A percentile compares a stretch with the other conserved stretches of the same genome.
Evolutionary conservation across 2,113 vertebrate species (phyloP).

Genomic region (Neolamprologus fasciatus): DNA sequence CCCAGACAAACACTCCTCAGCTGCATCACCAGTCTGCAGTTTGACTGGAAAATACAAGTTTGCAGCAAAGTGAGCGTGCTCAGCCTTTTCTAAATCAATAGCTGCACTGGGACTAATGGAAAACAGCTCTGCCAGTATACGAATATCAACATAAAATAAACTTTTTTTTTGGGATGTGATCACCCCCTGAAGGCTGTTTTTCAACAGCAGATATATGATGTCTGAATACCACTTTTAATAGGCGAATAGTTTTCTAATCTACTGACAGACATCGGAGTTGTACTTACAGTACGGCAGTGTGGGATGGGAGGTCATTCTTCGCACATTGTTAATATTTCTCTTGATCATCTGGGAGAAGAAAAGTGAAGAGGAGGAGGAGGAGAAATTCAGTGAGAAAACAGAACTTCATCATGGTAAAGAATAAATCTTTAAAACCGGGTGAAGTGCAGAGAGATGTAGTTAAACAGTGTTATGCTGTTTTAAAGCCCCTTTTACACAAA

Average conservation of each 20-base stretch:
- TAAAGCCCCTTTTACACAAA: not conserved
- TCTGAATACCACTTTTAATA: not conserved
- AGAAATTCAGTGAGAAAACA: not conserved
- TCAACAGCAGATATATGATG: not conserved
- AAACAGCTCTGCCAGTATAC: not conserved
- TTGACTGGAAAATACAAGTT: not conserved
- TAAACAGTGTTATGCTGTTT: not conserved
- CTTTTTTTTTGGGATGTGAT: not conserved
- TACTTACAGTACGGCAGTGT: constrained; percentile 96
- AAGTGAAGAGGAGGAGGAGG: not conserved
- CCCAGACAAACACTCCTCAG: not conserved
- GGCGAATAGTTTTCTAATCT: not conserved
- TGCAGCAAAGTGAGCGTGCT: not conserved
- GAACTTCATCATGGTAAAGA: not conserved
- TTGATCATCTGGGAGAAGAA: constrained; percentile 85
- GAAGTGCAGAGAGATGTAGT: not conserved
- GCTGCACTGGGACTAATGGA: not conserved
- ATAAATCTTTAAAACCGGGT: not conserved
- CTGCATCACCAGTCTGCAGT: not conserved
- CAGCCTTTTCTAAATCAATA: not conserved
- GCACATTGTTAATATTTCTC: constrained; percentile 90
- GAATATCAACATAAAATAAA: not conserved
- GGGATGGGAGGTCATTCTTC: constrained; percentile 98
- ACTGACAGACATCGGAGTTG: not conserved
- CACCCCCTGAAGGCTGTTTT: not conserved